Percentiles rank a stretch among this genome's conserved stretches.
phyloP scores from a whole-genome alignment of 2,797 vertebrate species.

The Pelobates cultripes region DNA sequence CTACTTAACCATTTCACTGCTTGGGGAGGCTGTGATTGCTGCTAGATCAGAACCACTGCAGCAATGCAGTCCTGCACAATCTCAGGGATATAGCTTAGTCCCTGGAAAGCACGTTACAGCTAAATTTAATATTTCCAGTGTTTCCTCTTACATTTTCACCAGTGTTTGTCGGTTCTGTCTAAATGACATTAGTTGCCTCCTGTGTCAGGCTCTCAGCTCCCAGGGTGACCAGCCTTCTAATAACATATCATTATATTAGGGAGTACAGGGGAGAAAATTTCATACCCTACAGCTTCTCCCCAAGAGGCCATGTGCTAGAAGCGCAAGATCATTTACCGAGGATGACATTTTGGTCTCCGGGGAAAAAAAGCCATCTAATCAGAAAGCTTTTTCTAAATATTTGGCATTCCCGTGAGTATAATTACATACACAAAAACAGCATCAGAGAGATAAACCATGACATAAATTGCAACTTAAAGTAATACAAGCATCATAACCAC shows the following conservation, averaged over 20 bases:
- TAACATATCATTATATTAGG: constrained; percentile 27
- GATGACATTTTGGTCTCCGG: not conserved
- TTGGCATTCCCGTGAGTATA: too few relatives aligned
- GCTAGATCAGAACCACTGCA: too few relatives aligned
- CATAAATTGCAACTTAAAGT: too few relatives aligned
- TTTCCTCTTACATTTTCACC: not conserved
- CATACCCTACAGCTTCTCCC: constrained; percentile 18
- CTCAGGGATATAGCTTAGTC: too few relatives aligned
- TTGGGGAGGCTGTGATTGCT: too few relatives aligned
- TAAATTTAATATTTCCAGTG: not conserved
- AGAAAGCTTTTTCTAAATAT: too few relatives aligned
- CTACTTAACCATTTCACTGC: not conserved
- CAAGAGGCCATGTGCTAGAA: not conserved
- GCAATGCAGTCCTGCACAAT: too few relatives aligned
- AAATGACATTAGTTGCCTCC: not conserved
- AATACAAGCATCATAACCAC: too few relatives aligned
- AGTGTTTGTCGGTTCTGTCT: not conserved
- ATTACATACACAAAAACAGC: too few relatives aligned
- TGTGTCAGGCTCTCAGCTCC: not conserved
- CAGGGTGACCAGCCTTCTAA: constrained; percentile 8
- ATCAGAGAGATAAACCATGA: too few relatives aligned
- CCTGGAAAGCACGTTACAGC: not conserved
- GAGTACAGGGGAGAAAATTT: constrained; percentile 2
- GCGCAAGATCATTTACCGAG: not conserved
- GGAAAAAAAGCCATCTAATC: not conserved